Conservation (phyloP, 2,797 vertebrate genomes). For the Hydrophis major region DNA sequence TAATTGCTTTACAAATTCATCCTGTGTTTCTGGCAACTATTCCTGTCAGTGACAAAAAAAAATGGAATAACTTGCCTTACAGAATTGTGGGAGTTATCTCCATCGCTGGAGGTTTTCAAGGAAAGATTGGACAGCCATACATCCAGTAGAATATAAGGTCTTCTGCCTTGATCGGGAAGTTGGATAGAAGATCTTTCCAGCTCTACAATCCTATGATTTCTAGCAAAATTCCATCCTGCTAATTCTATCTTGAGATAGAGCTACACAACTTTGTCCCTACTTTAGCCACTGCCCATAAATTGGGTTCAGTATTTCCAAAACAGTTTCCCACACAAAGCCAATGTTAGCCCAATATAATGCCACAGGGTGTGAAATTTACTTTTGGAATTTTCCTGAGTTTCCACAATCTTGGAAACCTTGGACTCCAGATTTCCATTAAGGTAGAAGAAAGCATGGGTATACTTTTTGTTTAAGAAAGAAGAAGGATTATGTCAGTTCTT, state of each 20-base stretch:
- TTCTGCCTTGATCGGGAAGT: background rate
- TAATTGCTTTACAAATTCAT: background rate
- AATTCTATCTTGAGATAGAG: background rate
- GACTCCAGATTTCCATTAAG: background rate
- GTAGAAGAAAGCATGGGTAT: background rate
- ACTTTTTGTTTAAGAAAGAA: background rate
- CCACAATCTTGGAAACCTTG: background rate
- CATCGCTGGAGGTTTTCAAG: no score
- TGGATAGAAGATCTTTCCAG: background rate
- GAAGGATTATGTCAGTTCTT: background rate
- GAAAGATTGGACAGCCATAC: background rate
- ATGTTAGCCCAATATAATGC: background rate
- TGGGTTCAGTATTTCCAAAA: background rate
- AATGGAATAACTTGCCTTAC: background rate
- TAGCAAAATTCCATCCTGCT: background rate
- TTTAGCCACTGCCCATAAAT: background rate
- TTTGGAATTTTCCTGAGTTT: background rate
- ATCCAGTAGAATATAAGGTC: background rate
- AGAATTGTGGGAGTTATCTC: no score
- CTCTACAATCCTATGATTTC: background rate
- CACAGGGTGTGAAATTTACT: background rate
- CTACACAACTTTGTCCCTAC: background rate
- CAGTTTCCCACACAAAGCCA: background rate
- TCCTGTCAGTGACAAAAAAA: no score
- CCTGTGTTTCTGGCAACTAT: background rate